phyloP scores from a whole-genome alignment of 1,140 invertebrate genomes.

The Eulimnadia texana region DNA sequence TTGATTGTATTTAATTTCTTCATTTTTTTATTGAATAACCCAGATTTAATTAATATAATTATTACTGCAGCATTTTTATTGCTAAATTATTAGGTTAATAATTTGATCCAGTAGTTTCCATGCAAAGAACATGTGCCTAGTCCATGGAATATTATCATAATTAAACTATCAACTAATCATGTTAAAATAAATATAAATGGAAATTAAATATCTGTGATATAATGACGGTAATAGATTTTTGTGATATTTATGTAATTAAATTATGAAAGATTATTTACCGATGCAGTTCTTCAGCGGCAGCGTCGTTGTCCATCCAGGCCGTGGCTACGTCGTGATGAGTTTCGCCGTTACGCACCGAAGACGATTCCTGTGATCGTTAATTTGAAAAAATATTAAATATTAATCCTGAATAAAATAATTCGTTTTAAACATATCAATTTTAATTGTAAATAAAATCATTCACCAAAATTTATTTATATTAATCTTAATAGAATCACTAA shows the following conservation, averaged over 20 bases:
- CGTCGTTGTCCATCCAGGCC: constrained; percentile 26
- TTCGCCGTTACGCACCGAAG: background rate
- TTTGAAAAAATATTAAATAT: too few species aligned
- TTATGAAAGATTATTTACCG: background rate
- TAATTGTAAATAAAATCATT: background rate
- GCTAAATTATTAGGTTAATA: too few species aligned
- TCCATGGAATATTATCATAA: too few species aligned
- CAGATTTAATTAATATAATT: too few species aligned
- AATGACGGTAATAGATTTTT: background rate
- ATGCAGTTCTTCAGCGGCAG: constrained; percentile 20
- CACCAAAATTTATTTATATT: too few species aligned
- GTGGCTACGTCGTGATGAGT: constrained; percentile 31
- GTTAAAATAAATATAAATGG: background rate
- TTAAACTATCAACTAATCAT: too few species aligned
- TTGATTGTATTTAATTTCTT: background rate
- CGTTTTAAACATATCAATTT: background rate
- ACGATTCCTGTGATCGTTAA: too few species aligned
- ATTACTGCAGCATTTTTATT: too few species aligned
- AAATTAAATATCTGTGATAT: background rate
- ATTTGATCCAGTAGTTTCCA: too few species aligned
- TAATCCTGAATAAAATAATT: too few species aligned
- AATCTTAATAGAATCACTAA: too few species aligned
- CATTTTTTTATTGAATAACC: background rate
- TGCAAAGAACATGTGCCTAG: too few species aligned
- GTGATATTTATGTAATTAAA: background rate